A percentile compares a stretch with the other conserved stretches of the same genome.
Evolutionary conservation across 2,888 invertebrate species (phyloP).

Genomic region (Zele albiditarsus): DNA sequence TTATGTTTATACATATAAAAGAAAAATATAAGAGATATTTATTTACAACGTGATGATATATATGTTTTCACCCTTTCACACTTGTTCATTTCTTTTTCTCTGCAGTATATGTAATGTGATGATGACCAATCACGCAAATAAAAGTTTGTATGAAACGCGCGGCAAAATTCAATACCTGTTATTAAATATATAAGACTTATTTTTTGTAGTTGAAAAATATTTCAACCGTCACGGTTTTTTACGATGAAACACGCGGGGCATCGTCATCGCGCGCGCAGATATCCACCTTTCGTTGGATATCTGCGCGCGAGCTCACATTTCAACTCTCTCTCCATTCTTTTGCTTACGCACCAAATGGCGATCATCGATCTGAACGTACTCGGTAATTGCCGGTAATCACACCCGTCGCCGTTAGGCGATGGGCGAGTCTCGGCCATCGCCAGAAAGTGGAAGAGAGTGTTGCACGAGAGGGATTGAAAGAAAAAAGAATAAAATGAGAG

Average conservation of each 20-base stretch:
- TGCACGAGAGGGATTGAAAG: slow-evolving; percentile 10
- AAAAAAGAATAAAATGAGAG: neutral
- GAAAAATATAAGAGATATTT: neutral
- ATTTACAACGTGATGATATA: neutral
- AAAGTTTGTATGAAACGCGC: slow-evolving; percentile 11
- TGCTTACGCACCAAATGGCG: slow-evolving; percentile 37
- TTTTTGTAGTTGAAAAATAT: slow-evolving; percentile 60
- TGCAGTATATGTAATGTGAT: neutral
- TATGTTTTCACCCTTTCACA: neutral
- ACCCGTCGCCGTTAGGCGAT: slow-evolving; percentile 58
- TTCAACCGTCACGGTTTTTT: slow-evolving; percentile 58
- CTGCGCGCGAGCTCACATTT: slow-evolving; percentile 27
- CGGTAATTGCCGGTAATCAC: slow-evolving; percentile 63
- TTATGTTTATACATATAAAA: neutral
- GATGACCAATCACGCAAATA: slow-evolving; percentile 23
- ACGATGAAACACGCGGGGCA: slow-evolving; percentile 45
- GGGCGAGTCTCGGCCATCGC: slow-evolving; percentile 23
- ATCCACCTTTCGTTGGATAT: slow-evolving; percentile 61
- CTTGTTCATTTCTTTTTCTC: neutral
- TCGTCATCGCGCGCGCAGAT: slow-evolving; percentile 48
- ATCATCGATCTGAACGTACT: slow-evolving; percentile 44
- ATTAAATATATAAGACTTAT: slow-evolving; percentile 43
- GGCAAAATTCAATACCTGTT: slow-evolving; percentile 55
- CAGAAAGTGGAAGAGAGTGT: slow-evolving; percentile 37
- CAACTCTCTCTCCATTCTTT: neutral